These are phyloP conservation scores for Ptilodon capucinus DNA, from an alignment of 2,888 invertebrate species.

Conservation along the genomic window DNA sequence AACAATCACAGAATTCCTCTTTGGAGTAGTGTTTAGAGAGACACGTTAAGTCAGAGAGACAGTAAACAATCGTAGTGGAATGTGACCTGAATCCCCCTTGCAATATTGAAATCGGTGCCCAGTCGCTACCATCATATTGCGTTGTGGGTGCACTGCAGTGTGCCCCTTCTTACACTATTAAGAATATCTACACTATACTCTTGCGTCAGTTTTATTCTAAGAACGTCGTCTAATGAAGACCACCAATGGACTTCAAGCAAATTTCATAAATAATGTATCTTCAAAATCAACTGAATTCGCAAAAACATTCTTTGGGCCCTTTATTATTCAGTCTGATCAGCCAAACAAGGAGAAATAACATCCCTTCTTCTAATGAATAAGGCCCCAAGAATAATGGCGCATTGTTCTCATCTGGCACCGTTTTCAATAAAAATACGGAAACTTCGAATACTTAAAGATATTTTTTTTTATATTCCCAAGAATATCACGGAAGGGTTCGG, in stretches of 20 bases:
- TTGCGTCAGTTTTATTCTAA: no score
- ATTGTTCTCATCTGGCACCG: constrained; percentile 41
- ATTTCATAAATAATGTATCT: background rate
- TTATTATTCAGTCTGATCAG: constrained; percentile 19
- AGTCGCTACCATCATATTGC: no score
- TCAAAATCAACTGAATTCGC: background rate
- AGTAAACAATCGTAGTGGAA: no score
- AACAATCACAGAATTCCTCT: background rate
- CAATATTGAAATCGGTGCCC: no score
- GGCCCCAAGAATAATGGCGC: constrained; percentile 47
- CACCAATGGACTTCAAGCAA: background rate
- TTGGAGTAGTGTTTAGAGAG: no score
- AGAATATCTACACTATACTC: no score
- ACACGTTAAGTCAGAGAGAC: no score
- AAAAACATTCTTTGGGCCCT: background rate
- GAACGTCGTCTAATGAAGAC: no score
- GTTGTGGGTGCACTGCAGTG: no score
- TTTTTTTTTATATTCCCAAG: constrained; percentile 28
- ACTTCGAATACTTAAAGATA: constrained; percentile 9
- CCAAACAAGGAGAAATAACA: constrained; percentile 31
- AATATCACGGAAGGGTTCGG: constrained; percentile 17
- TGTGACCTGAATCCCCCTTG: no score
- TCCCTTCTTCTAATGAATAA: constrained; percentile 47
- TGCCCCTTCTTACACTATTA: no score
- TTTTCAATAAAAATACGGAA: constrained; percentile 22